Base-by-base conservation (phyloP, 2,797 vertebrate species). In the Galagoides demidoff region DNA sequence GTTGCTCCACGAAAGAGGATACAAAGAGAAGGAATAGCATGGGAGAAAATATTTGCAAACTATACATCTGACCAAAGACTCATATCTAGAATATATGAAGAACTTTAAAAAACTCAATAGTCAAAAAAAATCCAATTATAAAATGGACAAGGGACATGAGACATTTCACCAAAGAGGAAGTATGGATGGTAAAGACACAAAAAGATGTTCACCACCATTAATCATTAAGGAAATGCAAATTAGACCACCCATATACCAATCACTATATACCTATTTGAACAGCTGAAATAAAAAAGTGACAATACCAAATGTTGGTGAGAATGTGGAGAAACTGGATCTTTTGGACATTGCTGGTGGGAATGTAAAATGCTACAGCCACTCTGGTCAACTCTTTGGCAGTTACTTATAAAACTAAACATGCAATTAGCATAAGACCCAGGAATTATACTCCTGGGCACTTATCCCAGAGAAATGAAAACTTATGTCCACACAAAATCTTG, bases 361-460 rank as follows among this genome's bases (percentile, higher is more conserved):
- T 83, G 29, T 74, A 27, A 95, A 95, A 92, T 79, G 86, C 82
- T 93, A 55, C 86, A 57, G 84, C 84, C 87, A 92, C 84, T 92
- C 85, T 94, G 85, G 55, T 95, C 93, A 97, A 97, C 13, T 68
- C 31, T 52, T 52, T 92, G 85, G 88, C 82, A 92, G 73, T 90
- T 92, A 93, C 95, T 95, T 90, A 63, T 59, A 90, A 97, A 97
- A 94, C 79, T 94, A 96, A 97, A 93, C 59, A 71, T 94, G 84
- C 64, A 93, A 94, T 96, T 97, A 96, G 63, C 92, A 79, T 79
- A 95, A 92, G 64, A 92, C 89, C 78, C 91, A 92, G 89, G 57
- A 96, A 96, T 97, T 84, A 94, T 13, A 45, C 59, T 92, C 83
- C 57, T 95, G 92, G 86, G 79, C 68, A 89, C 90, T 88, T 92